Base-by-base conservation (phyloP, 2,113 vertebrate species). In the Trichechus manatus region DNA sequence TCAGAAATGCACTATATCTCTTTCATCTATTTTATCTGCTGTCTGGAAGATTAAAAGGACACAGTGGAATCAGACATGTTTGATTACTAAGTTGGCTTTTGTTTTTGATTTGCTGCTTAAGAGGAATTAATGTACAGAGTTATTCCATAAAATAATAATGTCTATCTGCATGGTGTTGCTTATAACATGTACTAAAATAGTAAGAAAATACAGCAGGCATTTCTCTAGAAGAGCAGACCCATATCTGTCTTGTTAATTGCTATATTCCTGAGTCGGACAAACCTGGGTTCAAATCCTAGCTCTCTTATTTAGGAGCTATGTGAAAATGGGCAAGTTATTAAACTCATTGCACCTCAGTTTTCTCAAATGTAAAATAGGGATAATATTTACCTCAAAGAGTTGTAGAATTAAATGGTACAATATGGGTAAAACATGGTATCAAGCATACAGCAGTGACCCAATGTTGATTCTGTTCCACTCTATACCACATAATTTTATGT, bases 1-100 rank as follows among this genome's bases (percentile, higher is more conserved):
- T 64, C 6, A 89, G 70, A 96, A 96, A 91, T 20, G 2, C 14
- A 47, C 31, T 64, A 74, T 81, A 53, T 84, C 92, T n/a, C 9
- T 4, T 96, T 23, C 56, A 70, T 92, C 81, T 2, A 0, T 23
- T 64, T 25, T 85, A 6, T 59, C 39, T 91, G 25, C 81, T 93
- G 61, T 98, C 59, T 66, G 91, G 22, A 70, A 39, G 68, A 91
- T 97, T 82, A 85, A 68, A 50, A 89, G 87, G 1, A 96, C 72
- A 53, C 27, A 86, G 70, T 36, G 59, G 50, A 96, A 80, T 75
- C 64, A 96, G 66, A 75, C 1, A 83, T 78, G 70, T 44, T 82
- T 88, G 84, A 79, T 63, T 33, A 36, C 61, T 82, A 91, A 96
- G 85, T 63, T 84, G 83, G 90, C 33, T 89, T 66, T 79, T 63